phyloP scores from a whole-genome alignment of 2,113 vertebrate genomes.

The Pseudonaja textilis region DNA sequence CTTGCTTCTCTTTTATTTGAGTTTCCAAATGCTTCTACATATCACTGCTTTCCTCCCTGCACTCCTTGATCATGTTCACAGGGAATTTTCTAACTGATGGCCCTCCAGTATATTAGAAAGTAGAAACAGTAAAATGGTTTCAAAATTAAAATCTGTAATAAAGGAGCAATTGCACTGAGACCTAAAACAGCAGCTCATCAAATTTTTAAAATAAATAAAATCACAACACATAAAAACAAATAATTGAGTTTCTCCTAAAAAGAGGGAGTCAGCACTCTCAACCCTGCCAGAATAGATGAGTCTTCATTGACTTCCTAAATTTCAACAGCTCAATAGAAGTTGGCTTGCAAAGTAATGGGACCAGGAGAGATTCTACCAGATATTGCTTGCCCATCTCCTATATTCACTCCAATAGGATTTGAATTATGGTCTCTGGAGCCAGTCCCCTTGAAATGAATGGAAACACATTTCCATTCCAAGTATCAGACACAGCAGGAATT shows the following conservation, averaged over 20 bases:
- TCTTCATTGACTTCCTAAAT: not conserved
- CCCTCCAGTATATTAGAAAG: not conserved
- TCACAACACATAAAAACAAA: constrained; percentile 4
- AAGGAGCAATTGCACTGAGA: constrained; percentile 8
- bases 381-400: not conserved
- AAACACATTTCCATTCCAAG: not conserved
- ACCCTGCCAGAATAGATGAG: not conserved
- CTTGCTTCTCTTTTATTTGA: not conserved
- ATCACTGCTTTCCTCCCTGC: not conserved
- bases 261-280: not conserved
- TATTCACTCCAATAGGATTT: not conserved
- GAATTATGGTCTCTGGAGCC: not conserved
- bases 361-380: not conserved
- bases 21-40: constrained; percentile 2
- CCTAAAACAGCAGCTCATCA: constrained; percentile 2
- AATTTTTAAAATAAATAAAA: not conserved
- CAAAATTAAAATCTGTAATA: constrained; percentile 2
- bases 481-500: not conserved
- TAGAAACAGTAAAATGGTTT: not conserved
- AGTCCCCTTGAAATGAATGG: not conserved
- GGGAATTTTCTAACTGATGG: not conserved
- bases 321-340: not conserved
- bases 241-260: constrained; percentile 16
- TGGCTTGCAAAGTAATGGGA: not conserved
- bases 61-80: not conserved